Evolutionary conservation across 1,140 invertebrate genomes (phyloP), one percentile per base, ranked within the genome.

Genomic region (Bombus waltoni): DNA sequence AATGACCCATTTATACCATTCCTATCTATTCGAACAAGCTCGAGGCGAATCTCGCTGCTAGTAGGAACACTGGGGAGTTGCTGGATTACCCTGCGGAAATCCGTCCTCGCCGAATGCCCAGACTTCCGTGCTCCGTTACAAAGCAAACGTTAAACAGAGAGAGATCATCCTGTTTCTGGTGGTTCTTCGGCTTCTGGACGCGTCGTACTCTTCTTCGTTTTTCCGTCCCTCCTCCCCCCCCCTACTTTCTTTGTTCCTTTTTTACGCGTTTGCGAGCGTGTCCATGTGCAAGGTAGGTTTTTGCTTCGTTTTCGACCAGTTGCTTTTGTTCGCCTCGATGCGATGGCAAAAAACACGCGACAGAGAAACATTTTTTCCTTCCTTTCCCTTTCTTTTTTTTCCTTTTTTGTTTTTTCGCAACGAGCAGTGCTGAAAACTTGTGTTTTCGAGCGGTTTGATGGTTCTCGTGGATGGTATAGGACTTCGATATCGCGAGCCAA

Each of bases 131-230:
- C 74, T 72, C 75, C 40, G 79, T 80, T 89, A 89, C 88, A 89
- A 89, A 89, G 87, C 84, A 83, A 89, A 89, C 88, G 84, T 83
- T 89, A 83, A 89, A 88, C 87, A 88, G 88, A 83, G 81, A 75
- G 68, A 59, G 47, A 35, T 74, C 42, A 18, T 70, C 35, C 8
- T n/a, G 72, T 32, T 74, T 74, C 73, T 68, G 44, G n/a, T 8
- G 73, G 70, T 68, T 83, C 74, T 84, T 87, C 59, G 59, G 40
- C 68, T 75, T 57, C 71, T 65, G 35, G 74, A 42, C 35, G 57
- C 40, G n/a, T n/a, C 57, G n/a, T 66, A 68, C 57, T 86, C 32
- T 70, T 40, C 73, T 53, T 38, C n/a, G 44, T 59, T 42, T 59
- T 62, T 66, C 0, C 32, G 32, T n/a, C n/a, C n/a, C n/a, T n/a